Percentiles rank a stretch among this genome's conserved stretches.
These are phyloP conservation scores for Archocentrus centrarchus DNA, from an alignment of 2,113 vertebrate species.

Conservation along the genomic window DNA sequence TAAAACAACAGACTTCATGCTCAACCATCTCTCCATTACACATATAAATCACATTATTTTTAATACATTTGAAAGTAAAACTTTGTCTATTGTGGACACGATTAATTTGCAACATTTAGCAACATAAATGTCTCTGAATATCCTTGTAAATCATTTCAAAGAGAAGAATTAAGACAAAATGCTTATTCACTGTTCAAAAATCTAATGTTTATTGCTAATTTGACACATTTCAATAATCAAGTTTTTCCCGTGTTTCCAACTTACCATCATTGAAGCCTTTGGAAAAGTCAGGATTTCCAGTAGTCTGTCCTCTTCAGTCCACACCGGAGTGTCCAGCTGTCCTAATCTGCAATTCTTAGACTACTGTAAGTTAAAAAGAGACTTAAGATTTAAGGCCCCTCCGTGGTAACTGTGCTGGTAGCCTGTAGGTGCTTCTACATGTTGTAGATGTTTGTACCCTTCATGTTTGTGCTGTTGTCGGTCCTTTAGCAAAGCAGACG, in stretches of 20 bases:
- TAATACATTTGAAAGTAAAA: neutral
- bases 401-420: neutral
- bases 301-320: no score
- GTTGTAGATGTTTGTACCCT: neutral
- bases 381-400: neutral
- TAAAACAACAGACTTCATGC: neutral
- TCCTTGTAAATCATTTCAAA: neutral
- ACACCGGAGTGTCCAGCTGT: no score
- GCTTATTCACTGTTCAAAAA: neutral
- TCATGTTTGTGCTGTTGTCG: neutral
- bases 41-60: accelerated
- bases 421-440: neutral
- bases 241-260: no score
- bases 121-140: neutral
- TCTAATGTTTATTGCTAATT: neutral
- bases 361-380: neutral
- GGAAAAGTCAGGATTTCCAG: neutral
- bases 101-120: neutral
- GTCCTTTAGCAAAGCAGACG: neutral
- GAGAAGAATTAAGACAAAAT: neutral
- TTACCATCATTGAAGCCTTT: neutral
- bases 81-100: neutral
- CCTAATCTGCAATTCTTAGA: neutral
- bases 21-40: neutral
- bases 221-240: neutral